Evolutionary conservation across 2,113 vertebrate species (phyloP).

Genomic region (Coracopsis vasa): DNA sequence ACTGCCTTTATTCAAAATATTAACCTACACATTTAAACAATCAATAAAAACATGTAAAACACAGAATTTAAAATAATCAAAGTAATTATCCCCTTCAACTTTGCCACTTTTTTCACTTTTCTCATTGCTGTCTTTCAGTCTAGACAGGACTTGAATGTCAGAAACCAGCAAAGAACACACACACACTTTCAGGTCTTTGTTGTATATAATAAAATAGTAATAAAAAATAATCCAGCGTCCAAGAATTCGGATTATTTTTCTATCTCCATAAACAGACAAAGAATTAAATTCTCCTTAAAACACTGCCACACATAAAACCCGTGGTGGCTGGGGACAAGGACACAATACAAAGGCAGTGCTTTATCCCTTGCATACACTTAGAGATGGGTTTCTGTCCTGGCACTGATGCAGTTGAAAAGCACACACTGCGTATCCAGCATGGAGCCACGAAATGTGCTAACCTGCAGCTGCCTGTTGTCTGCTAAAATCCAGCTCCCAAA

Average conservation of each 20-base stretch:
- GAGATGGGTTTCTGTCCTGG: background rate
- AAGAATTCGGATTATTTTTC: background rate
- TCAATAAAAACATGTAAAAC: slow-evolving; percentile 7
- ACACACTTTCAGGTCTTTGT: slow-evolving; percentile 6
- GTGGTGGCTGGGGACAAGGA: background rate
- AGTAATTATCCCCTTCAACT: slow-evolving; percentile 41
- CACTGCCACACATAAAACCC: background rate
- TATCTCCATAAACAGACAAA: background rate
- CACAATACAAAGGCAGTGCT: background rate
- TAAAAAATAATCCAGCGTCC: background rate
- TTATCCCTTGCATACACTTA: background rate
- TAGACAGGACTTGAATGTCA: background rate
- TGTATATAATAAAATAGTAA: background rate
- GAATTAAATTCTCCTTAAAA: background rate
- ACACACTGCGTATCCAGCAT: background rate
- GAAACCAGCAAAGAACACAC: slow-evolving; percentile 32
- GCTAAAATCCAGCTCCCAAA: background rate
- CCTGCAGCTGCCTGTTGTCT: background rate
- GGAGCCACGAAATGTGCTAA: background rate
- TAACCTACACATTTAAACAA: slow-evolving; percentile 25
- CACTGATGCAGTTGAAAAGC: background rate
- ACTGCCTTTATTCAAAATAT: slow-evolving; percentile 38
- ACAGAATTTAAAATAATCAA: slow-evolving; percentile 19
- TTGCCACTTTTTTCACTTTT: slow-evolving; percentile 25
- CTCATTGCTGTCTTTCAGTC: background rate